phyloP scores from a whole-genome alignment of 2,888 invertebrate species.

The Sinohyriopsis cumingii region DNA sequence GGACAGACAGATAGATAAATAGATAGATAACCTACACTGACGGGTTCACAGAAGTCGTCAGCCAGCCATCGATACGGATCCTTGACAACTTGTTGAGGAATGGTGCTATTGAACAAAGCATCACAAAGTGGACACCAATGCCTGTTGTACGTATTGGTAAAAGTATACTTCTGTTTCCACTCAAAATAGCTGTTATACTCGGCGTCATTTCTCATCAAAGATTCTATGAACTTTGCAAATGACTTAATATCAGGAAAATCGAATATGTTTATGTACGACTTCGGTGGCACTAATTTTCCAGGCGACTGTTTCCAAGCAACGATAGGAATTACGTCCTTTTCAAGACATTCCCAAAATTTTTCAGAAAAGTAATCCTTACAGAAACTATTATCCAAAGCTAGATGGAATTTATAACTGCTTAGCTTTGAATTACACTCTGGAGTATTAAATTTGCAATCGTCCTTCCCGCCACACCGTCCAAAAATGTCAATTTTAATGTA shows the following conservation, averaged over 20 bases:
- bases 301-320: conserved; percentile 7
- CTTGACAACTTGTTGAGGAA: conserved; percentile 1
- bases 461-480: neutral
- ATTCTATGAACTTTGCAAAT: neutral
- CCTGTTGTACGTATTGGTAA: neutral
- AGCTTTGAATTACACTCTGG: conserved; percentile 2
- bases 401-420: conserved; percentile 3
- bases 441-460: conserved; percentile 4
- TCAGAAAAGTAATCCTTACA: conserved; percentile 8
- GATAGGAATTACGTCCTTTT: conserved; percentile 5
- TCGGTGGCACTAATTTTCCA: conserved; percentile 2
- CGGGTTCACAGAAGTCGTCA: conserved; percentile 1
- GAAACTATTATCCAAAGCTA: conserved; percentile 4
- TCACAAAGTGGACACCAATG: conserved; percentile 9
- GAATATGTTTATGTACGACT: conserved; percentile 6
- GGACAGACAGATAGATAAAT: no score
- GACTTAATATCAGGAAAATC: conserved; percentile 6
- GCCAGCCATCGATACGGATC: conserved; percentile 3
- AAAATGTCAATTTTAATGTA: conserved; percentile 5
- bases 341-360: conserved; percentile 6
- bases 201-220: neutral
- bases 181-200: conserved; percentile 4
- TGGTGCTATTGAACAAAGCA: neutral
- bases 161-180: neutral
- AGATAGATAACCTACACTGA: conserved; percentile 2